Base-by-base conservation (phyloP, 2,888 invertebrate genomes). In the Spisula solida region DNA sequence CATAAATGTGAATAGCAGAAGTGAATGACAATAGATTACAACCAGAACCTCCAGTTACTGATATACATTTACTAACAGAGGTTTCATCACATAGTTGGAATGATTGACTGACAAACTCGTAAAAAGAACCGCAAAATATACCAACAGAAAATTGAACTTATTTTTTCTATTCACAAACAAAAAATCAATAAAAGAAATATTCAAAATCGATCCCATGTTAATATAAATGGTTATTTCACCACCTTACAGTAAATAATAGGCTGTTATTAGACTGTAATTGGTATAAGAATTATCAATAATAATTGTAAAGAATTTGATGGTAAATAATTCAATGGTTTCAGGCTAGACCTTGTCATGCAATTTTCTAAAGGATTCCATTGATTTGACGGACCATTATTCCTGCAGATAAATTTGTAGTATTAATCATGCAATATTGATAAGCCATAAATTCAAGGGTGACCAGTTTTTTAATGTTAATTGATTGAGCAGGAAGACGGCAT, bases 151-250 rank as follows among this genome's bases (percentile, higher is more conserved):
- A n/a, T 60, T 14, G n/a, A 25, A 20, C 20, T 60, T 20, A n/a
- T 60, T 18, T 25, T 12, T n/a, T 66, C 8, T 25, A 25, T 5
- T 25, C 2, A 25, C n/a, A 25, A 8, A 25, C n/a, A 66, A 25
- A 56, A 66, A 60, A 60, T 60, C 60, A 66, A 66, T 66, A 66
- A n/a, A n/a, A 66, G 60, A 25, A 10, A 66, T 66, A 25, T 66
- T 66, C 2, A 8, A 5, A 25, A 66, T n/a, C 10, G 8, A 25
- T n/a, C 8, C 60, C 10, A 8, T 4, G 20, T 25, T 10, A 8
- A 25, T 66, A 66, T 66, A 25, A 66, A 66, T 66, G 25, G 60
- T 66, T 2, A 25, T 25, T 66, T 66, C 25, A 66, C 25, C 25
- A 5, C 20, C 60, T 25, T 66, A n/a, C 41, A 41, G n/a, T n/a